phyloP scores from a whole-genome alignment of 2,113 vertebrate genomes.

The Leptocoma aspasia region DNA sequence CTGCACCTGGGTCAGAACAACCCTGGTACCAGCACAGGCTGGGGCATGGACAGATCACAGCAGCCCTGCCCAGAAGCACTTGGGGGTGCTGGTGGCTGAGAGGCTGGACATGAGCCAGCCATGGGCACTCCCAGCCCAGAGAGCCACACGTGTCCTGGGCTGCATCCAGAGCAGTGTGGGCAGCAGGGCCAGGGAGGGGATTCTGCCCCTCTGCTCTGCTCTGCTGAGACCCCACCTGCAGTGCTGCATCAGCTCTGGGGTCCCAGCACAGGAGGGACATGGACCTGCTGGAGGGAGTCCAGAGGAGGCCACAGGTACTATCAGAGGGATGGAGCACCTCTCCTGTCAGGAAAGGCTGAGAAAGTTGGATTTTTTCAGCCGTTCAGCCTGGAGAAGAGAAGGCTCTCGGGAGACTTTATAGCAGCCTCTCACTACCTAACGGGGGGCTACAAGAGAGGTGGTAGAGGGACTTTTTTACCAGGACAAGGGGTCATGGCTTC shows the following conservation, averaged over 20 bases:
- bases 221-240: background rate
- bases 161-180: background rate
- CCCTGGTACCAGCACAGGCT: background rate
- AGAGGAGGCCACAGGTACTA: background rate
- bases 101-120: background rate
- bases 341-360: background rate
- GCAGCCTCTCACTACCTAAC: background rate
- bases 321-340: background rate
- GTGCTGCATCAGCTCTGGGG: background rate
- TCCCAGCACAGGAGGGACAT: background rate
- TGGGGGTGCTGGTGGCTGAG: background rate
- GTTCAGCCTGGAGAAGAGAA: background rate
- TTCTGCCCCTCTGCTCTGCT: background rate
- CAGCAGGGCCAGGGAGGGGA: background rate
- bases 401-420: background rate
- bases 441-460: background rate
- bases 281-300: rapidly evolving
- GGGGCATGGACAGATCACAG: background rate
- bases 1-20: background rate
- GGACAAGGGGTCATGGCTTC: too few relatives aligned
- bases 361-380: background rate
- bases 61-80: background rate
- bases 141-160: background rate
- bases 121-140: background rate
- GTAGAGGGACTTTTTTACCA: background rate